Base-by-base conservation (phyloP, 2,888 invertebrate genomes). In the Heterodera filipjevi region DNA sequence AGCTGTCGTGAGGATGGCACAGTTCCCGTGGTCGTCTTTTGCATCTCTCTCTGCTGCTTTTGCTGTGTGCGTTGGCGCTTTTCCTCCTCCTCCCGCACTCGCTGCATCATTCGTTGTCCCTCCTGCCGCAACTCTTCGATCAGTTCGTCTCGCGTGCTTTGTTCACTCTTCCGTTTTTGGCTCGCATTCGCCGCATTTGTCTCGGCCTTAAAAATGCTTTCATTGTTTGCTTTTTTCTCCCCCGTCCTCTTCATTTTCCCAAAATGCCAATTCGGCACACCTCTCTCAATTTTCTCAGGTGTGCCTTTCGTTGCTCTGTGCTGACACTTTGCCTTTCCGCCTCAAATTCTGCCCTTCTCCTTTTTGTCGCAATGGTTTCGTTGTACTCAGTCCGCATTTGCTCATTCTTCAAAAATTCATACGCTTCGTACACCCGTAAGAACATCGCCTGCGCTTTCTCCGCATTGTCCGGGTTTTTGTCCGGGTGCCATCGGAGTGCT, bases 401-500 rank as follows among this genome's bases (percentile, higher is more conserved):
- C 35, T 59, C 66, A 64, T 82, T 78, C 68, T 83, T 82, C 27
- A 82, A 68, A 59, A 77, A 83, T 68, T 82, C 83, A 44, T 83
- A 82, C 3, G 82, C 82, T 30, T 81, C 53, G 72, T 81, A 83
- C 27, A 82, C 64, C 53, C 81, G 72, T 44, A 83, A 35, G 66
- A 82, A 82, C 80, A 76, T 83, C 35, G 77, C 68, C 32, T 83
- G 44, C 27, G 83, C 83, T 32, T 78, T 77, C 39, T 79, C 83
- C 32, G 33, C 70, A 49, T 83, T 74, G 49, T 77, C 72, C 46
- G 70, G 72, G 30, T 83, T 83, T 66, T 82, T 82, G 76, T 82
- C 82, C 32, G 82, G 82, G 78, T 82, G 82, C 82, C 82, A 82
- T 81, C 84, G 82, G 44, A 82, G 70, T 27, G 82, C 82, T 39